Evolutionary conservation across 2,888 invertebrate species (phyloP).

Genomic region (Petrolisthes cinctipes): DNA sequence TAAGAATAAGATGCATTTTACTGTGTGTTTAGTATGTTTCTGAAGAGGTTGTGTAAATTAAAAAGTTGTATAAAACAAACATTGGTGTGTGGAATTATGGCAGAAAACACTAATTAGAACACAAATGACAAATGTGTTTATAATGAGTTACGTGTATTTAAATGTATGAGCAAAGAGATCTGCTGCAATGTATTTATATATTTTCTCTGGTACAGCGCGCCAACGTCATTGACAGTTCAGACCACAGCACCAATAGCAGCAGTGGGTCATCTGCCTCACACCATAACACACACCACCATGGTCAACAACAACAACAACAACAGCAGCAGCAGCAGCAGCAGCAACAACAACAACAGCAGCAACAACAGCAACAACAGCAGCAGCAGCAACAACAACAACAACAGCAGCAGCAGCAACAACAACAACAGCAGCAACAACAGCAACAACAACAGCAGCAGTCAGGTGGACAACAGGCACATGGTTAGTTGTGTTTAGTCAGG

Average conservation of each 20-base stretch:
- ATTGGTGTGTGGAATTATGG: too few relatives aligned
- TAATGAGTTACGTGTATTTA: too few relatives aligned
- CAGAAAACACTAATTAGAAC: too few relatives aligned
- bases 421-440: constrained; percentile 39
- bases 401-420: constrained; percentile 67
- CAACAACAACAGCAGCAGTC: constrained; percentile 40
- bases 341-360: constrained; percentile 39
- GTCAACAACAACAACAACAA: not conserved
- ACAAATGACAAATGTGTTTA: too few relatives aligned
- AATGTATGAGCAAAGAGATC: too few relatives aligned
- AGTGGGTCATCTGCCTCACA: constrained; percentile 46
- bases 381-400: constrained; percentile 67
- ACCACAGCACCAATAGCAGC: constrained; percentile 14
- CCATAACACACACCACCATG: not conserved
- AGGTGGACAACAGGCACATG: constrained; percentile 18
- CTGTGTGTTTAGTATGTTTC: too few relatives aligned
- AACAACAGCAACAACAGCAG: constrained; percentile 67
- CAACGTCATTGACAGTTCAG: constrained; percentile 43
- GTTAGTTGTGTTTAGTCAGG: not conserved
- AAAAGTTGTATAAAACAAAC: too few relatives aligned
- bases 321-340: constrained; percentile 42
- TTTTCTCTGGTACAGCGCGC: not conserved
- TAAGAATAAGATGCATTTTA: too few relatives aligned
- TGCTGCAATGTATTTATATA: too few relatives aligned
- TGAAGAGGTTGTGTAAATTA: too few relatives aligned